Conservation (phyloP, 2,113 vertebrate genomes). For the Boulengeromyrus knoepffleri region DNA sequence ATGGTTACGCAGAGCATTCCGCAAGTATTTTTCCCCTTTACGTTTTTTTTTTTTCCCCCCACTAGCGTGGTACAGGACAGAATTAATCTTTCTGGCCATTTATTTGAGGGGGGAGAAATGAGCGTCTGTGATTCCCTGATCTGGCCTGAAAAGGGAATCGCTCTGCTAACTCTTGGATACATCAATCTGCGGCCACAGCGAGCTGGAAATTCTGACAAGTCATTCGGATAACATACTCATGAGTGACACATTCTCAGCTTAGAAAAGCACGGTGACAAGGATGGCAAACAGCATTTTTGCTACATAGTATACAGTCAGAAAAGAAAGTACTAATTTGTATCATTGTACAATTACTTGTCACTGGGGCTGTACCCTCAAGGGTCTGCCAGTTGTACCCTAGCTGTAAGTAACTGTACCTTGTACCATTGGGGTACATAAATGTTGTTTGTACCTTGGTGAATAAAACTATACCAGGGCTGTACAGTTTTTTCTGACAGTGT, state of each 20-base stretch:
- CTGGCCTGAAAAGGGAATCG: neutral
- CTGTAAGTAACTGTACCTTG: neutral
- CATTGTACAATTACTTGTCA: neutral
- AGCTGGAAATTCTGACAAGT: neutral
- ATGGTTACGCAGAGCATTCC: neutral
- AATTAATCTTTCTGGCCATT: neutral
- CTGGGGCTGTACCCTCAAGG: neutral
- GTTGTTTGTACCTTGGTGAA: neutral
- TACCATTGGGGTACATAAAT: neutral
- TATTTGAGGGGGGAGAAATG: neutral
- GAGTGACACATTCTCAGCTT: neutral
- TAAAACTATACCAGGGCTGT: neutral
- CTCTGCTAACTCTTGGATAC: neutral
- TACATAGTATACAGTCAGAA: neutral
- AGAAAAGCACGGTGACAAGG: neutral
- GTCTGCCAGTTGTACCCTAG: neutral
- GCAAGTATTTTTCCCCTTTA: neutral
- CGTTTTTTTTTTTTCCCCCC: neutral
- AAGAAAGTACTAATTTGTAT: neutral
- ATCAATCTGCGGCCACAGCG: neutral
- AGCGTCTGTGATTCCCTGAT: neutral
- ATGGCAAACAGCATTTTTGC: neutral
- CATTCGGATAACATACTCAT: neutral
- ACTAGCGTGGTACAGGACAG: neutral
- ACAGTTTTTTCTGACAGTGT: neutral